Conservation (phyloP, 2,888 invertebrate species). For the Melanostoma scalare region DNA sequence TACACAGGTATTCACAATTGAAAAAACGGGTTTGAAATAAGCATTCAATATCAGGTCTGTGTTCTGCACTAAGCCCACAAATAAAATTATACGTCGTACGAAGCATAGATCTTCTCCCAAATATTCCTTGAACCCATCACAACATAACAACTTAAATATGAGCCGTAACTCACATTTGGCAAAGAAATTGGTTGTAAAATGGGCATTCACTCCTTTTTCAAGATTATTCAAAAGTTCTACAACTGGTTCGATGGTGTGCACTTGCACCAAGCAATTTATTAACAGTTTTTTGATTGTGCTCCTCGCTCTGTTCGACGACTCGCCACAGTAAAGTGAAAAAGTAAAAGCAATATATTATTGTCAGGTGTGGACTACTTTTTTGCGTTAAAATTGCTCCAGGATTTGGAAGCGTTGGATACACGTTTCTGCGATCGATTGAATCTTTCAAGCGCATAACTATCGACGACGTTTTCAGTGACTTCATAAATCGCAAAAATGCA, state of each 20-base stretch:
- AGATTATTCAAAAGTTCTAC: slow-evolving; percentile 76
- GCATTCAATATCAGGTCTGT: slow-evolving; percentile 84
- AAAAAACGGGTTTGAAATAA: slow-evolving; percentile 85
- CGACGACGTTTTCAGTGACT: slow-evolving; percentile 72
- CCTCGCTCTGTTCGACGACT: slow-evolving; percentile 74
- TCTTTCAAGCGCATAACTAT: slow-evolving; percentile 76
- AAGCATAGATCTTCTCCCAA: slow-evolving; percentile 76
- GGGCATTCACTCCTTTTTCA: slow-evolving; percentile 75
- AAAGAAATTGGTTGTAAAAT: slow-evolving; percentile 81
- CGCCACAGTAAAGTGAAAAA: slow-evolving; percentile 78
- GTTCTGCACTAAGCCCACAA: slow-evolving; percentile 85
- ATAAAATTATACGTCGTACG: slow-evolving; percentile 85
- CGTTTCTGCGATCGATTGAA: slow-evolving; percentile 77
- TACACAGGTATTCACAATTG: slow-evolving; percentile 84
- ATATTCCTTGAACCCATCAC: slow-evolving; percentile 77
- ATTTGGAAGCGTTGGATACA: slow-evolving; percentile 79
- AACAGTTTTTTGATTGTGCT: slow-evolving; percentile 74
- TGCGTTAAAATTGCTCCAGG: slow-evolving; percentile 79
- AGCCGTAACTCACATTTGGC: slow-evolving; percentile 86
- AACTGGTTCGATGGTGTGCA: slow-evolving; percentile 77
- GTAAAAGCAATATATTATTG: slow-evolving; percentile 79
- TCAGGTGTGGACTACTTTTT: slow-evolving; percentile 78
- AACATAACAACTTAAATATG: slow-evolving; percentile 78
- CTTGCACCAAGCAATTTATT: slow-evolving; percentile 76
- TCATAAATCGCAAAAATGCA: slow-evolving; percentile 75